These are phyloP conservation scores for Crocodylus rhombifer DNA, from an alignment of 2,797 vertebrate species.

Conservation along the genomic window DNA sequence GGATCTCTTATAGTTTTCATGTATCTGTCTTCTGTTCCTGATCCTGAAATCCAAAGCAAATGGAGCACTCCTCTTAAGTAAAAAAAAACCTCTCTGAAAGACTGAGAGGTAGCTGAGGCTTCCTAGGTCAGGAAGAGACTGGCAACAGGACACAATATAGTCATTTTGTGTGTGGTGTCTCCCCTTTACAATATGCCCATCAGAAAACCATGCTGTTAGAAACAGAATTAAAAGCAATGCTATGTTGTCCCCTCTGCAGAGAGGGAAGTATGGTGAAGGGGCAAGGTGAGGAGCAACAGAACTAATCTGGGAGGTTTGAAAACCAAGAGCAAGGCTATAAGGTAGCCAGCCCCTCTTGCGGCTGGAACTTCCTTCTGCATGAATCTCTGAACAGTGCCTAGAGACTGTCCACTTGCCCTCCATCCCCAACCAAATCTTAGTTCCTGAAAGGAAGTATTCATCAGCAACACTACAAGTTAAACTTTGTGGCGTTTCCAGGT, in stretches of 20 bases:
- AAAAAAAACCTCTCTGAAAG: not conserved
- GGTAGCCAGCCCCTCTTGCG: too few relatives aligned
- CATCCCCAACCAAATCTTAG: not conserved
- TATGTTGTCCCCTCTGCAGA: rapidly evolving
- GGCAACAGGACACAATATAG: not conserved
- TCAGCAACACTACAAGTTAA: not conserved
- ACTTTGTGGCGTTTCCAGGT: not conserved
- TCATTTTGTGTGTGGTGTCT: not conserved
- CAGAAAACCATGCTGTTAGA: not conserved
- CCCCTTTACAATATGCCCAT: not conserved
- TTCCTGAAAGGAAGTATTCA: not conserved
- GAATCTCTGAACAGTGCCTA: too few relatives aligned
- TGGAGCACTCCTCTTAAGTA: not conserved
- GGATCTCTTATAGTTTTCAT: not conserved
- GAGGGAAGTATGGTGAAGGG: not conserved
- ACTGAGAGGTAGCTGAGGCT: not conserved
- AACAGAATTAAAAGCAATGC: not conserved
- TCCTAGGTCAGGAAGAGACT: not conserved
- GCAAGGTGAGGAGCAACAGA: rapidly evolving
- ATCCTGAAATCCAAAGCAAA: not conserved
- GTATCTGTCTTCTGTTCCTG: not conserved
- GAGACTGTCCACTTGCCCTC: too few relatives aligned
- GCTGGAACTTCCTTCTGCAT: too few relatives aligned
- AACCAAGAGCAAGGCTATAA: not conserved
- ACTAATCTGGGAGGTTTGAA: not conserved